Conservation (phyloP, 1,140 invertebrate species). For the Maniola jurtina region DNA sequence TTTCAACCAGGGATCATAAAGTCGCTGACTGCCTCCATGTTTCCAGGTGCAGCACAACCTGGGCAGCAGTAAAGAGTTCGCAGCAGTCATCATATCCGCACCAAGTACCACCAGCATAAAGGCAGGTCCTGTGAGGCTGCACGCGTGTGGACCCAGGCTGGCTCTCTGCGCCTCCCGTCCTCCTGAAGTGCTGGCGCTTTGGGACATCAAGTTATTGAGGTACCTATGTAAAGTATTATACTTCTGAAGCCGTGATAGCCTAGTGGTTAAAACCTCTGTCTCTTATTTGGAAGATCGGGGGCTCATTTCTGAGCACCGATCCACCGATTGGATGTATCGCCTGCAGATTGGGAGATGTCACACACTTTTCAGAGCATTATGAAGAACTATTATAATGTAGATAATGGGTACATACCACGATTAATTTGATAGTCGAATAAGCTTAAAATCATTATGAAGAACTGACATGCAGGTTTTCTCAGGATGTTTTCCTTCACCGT, state of each 20-base stretch:
- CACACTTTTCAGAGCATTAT: no score
- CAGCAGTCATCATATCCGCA: conserved; percentile 62
- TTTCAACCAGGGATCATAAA: no score
- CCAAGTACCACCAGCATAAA: conserved; percentile 45
- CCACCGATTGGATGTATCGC: not conserved
- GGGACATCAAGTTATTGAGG: conserved; percentile 70
- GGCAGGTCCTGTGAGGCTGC: conserved; percentile 59
- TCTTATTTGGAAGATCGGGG: no score
- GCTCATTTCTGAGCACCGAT: not conserved
- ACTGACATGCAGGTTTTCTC: no score
- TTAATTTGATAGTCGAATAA: no score
- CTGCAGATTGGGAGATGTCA: no score
- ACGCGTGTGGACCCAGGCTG: conserved; percentile 62
- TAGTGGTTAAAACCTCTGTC: no score
- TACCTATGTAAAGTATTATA: conserved; percentile 32
- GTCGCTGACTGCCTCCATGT: not conserved
- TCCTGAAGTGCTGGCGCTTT: conserved; percentile 63
- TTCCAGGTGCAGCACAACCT: conserved; percentile 72
- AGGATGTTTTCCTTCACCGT: no score
- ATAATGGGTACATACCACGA: no score
- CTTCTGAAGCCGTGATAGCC: no score
- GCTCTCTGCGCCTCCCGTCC: conserved; percentile 59
- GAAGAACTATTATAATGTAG: no score
- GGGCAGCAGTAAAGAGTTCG: conserved; percentile 68
- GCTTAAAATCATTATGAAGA: no score